Base-by-base conservation (phyloP, 1,140 invertebrate species). In the Leptoteleia sp. region DNA sequence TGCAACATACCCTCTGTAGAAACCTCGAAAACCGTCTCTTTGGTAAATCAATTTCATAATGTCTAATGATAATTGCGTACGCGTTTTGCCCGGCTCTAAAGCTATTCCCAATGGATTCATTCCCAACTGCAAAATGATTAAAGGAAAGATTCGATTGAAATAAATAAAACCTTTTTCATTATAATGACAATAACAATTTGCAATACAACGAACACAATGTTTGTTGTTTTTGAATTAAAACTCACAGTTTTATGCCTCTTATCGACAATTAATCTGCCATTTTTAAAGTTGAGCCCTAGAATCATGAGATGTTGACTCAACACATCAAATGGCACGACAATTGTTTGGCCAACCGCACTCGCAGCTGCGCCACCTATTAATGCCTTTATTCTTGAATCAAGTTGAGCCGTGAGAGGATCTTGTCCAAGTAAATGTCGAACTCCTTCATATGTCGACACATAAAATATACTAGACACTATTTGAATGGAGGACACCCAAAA, bases 241-340 rank as follows among this genome's bases (percentile, higher is more conserved):
- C 1, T 3, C 57, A 76, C 73, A 54, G 40, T 61, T 43, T 76
- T 81, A n/a, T 54, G 50, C 64, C 59, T 57, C 77, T 89, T 89
- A 48, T 89, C 85, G 19, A 88, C 31, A 19, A 76, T 76, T 11
- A 85, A 64, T 80, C 84, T 88, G 0, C 88, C 87, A 22, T 91
- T 87, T 48, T 92, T 92, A 25, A 89, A 90, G 40, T 91, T 90
- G 62, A 94, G 90, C 0, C 96, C 96, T 13, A 98, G 90, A 76
- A 99, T 94, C 97, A 99, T 99, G 45, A 99, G 92, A 88, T 99
- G 98, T 83, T 99, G 98, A 82, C 97, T 97, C 22, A 99, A 91
- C 22, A 99, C 94, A 89, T 99, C 98, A 87, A 99, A 97, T 12
- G 98, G 98, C 42, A 99, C 97, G 79, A 98, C 95, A 55, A 99